Percentiles rank a stretch among this genome's conserved stretches.
Conservation (phyloP, 2,113 vertebrate species). For the Chroicocephalus ridibundus region DNA sequence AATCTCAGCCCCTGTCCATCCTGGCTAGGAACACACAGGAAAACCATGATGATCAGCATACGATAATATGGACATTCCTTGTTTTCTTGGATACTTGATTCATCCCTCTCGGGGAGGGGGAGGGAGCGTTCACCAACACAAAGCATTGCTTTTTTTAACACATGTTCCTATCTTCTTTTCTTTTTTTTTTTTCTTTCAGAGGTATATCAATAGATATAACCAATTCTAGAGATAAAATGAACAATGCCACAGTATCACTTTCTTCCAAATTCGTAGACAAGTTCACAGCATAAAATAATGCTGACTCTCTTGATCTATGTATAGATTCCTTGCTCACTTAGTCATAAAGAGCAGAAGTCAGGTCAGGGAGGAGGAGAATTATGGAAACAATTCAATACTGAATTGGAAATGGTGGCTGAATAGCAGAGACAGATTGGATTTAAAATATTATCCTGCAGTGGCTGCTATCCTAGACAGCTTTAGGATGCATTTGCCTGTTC, state of each 20-base stretch:
- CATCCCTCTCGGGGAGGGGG: accelerated
- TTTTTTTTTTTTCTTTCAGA: neutral
- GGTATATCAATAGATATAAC: neutral
- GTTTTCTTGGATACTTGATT: neutral
- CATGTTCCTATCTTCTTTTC: neutral
- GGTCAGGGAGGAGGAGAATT: neutral
- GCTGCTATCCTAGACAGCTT: neutral
- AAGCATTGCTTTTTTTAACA: neutral
- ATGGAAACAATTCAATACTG: constrained; percentile 4
- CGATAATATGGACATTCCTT: neutral
- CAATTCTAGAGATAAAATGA: neutral
- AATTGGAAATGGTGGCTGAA: constrained; percentile 3
- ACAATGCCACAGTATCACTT: neutral
- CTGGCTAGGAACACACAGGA: neutral
- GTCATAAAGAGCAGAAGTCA: neutral
- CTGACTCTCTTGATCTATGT: neutral
- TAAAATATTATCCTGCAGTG: neutral
- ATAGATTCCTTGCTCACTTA: neutral
- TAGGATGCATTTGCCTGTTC: neutral
- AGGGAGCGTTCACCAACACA: neutral
- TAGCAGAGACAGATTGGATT: neutral
- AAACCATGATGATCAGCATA: neutral
- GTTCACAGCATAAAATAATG: neutral
- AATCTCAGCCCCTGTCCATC: neutral
- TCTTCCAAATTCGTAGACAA: neutral